Evolutionary conservation across 2,113 vertebrate species (phyloP).

Genomic region (Balaenoptera acutorostrata): DNA sequence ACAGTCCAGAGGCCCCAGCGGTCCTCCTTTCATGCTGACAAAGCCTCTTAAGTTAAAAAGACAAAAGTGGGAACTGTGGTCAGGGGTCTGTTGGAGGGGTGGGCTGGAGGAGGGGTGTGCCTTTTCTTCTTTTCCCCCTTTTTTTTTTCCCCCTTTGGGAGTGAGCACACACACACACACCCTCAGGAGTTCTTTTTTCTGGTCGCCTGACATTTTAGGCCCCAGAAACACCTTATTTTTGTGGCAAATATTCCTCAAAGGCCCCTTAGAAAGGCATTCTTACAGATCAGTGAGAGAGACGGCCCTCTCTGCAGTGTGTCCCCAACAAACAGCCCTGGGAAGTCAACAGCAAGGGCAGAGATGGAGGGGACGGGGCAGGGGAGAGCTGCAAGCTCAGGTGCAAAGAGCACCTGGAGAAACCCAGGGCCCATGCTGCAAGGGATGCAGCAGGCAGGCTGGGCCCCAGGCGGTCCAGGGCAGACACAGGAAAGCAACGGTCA

Average conservation of each 20-base stretch:
- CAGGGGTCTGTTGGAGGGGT: background rate
- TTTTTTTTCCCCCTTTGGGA: background rate
- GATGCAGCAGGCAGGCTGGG: background rate
- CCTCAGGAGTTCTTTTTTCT: background rate
- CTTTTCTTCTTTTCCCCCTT: background rate
- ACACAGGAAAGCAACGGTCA: background rate
- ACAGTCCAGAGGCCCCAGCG: background rate
- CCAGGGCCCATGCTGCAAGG: too few relatives aligned
- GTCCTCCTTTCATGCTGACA: background rate
- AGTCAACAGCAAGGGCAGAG: background rate
- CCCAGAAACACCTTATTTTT: background rate
- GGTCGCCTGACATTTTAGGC: background rate
- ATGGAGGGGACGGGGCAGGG: fast-evolving
- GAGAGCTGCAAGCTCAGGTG: background rate
- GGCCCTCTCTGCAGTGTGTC: background rate
- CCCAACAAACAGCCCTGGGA: background rate
- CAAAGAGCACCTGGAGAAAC: background rate
- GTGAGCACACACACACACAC: background rate
- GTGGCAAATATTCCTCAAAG: background rate
- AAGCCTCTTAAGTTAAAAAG: conserved; percentile 14
- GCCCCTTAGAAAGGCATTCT: background rate
- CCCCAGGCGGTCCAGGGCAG: background rate
- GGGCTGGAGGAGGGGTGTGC: background rate
- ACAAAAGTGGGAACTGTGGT: background rate
- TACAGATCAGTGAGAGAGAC: background rate